Base-by-base conservation (phyloP, 35 echinoderm and acorn worm species). In the Apostichopus parvimensis region DNA sequence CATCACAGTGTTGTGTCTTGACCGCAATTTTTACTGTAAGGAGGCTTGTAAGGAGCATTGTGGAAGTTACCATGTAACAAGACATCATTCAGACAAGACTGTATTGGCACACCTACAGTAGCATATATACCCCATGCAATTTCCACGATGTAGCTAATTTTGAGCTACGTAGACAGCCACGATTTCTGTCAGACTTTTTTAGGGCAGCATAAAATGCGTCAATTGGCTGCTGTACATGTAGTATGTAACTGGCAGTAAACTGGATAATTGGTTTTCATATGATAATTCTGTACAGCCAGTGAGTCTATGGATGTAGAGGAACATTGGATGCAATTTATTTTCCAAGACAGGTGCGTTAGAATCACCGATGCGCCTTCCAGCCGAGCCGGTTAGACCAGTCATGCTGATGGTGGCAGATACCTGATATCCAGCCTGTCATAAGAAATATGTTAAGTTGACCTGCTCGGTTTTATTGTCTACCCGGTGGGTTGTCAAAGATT, bases 361-460 rank as follows among this genome's bases (percentile, higher is more conserved):
- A 56, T 28, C 7, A 53, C 12, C 80, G 80, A 18, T 83, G 53
- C 53, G 80, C 80, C 80, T 83, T 83, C 80, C 80, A 83, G 80
- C 80, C 80, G 80, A 56, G 80, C 54, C 15, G 80, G 80, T 54
- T 55, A 83, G 80, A 56, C 80, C 80, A 5, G 80, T 83, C 80
- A 54, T 83, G 80, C 80, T 83, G 80, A 4, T 83, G 80, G 53
- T 55, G 53, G 80, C 52, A 57, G 80, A 56, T 55, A 83, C 80
- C 52, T 4, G 80, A 83, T 83, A 83, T 53, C 9, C 56, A 54
- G 8, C 80, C 80, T 83, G 80, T 83, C 80, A 83, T 83, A 83
- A 83, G 80, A 83, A 83, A 83, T 83, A 83, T 83, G 52, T 83
- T 83, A 55, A 83, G 52, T 55, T 83, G 80, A 83, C 80, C 80